A percentile compares a stretch with the other conserved stretches of the same genome.
These are phyloP conservation scores for Thereuonema tuberculata DNA, from an alignment of 1,140 invertebrate species.

Conservation along the genomic window DNA sequence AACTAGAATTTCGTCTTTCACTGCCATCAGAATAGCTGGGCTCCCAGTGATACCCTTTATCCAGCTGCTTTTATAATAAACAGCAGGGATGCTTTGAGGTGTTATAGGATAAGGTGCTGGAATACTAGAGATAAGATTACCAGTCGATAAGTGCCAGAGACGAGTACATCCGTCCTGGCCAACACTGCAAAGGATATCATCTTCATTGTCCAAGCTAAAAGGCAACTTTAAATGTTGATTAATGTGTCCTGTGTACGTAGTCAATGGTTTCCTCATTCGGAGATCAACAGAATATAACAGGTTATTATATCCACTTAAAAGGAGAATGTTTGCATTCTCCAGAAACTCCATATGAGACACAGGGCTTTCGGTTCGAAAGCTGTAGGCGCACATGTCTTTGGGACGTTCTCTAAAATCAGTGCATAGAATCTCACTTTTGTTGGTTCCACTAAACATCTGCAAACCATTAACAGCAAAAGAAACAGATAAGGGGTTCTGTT, in stretches of 20 bases:
- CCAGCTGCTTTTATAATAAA: background rate
- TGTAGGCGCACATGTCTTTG: background rate
- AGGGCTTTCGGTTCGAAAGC: background rate
- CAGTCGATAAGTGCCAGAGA: background rate
- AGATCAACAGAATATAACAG: background rate
- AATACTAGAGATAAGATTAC: background rate
- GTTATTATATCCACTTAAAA: background rate
- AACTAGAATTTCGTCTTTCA: background rate
- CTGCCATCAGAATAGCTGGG: background rate
- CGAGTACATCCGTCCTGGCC: background rate
- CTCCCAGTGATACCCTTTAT: background rate
- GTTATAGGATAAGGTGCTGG: background rate
- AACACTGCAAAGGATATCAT: background rate
- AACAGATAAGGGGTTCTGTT: background rate
- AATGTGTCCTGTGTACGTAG: background rate
- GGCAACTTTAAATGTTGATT: background rate
- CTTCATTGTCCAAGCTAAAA: background rate
- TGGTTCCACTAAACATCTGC: background rate
- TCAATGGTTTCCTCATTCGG: background rate
- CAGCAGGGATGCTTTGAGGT: background rate
- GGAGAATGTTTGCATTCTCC: background rate
- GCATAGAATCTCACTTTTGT: background rate
- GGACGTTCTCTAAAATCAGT: background rate
- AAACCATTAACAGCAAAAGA: background rate
- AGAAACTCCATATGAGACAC: background rate